A percentile compares a stretch with the other conserved stretches of the same genome.
These are phyloP conservation scores for Crocidura indochinensis DNA, from an alignment of 2,797 vertebrate genomes.

Conservation along the genomic window DNA sequence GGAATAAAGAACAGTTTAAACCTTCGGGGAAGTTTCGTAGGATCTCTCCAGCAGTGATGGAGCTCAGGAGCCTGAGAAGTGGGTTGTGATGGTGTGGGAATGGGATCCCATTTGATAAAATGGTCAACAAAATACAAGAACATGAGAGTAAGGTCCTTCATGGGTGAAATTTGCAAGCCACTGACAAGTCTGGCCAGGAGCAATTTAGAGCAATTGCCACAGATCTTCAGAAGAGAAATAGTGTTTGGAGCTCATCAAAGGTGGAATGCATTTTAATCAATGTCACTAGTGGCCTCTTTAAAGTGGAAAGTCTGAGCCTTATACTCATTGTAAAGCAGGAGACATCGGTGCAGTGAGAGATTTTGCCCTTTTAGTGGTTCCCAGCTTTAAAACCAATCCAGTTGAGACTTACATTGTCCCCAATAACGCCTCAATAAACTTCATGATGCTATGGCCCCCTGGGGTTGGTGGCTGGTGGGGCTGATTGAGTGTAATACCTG, in stretches of 20 bases:
- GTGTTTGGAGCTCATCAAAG: slow-evolving; percentile 24
- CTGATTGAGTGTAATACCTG: background rate
- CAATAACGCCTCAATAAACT: background rate
- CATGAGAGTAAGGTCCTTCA: too few relatives aligned
- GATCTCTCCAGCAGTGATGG: too few relatives aligned
- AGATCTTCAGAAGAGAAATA: slow-evolving; percentile 1
- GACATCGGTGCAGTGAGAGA: background rate
- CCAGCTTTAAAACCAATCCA: background rate
- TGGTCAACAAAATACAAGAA: too few relatives aligned
- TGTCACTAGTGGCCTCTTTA: background rate
- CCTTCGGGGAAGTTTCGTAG: too few relatives aligned
- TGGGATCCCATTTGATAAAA: too few relatives aligned
- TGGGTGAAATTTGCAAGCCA: too few relatives aligned
- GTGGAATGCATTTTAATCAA: background rate
- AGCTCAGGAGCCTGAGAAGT: too few relatives aligned
- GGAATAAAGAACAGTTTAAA: too few relatives aligned
- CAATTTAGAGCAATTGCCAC: background rate
- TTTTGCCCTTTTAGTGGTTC: background rate
- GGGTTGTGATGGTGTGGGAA: too few relatives aligned
- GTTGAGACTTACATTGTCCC: background rate
- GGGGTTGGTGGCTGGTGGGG: background rate
- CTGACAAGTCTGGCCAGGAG: background rate
- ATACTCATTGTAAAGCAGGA: too few relatives aligned
- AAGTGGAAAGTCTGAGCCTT: too few relatives aligned
- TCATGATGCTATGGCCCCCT: background rate